Evolutionary conservation across 2,888 invertebrate genomes (phyloP), one percentile per base, ranked within the genome.

Genomic region (Dioctria linearis): DNA sequence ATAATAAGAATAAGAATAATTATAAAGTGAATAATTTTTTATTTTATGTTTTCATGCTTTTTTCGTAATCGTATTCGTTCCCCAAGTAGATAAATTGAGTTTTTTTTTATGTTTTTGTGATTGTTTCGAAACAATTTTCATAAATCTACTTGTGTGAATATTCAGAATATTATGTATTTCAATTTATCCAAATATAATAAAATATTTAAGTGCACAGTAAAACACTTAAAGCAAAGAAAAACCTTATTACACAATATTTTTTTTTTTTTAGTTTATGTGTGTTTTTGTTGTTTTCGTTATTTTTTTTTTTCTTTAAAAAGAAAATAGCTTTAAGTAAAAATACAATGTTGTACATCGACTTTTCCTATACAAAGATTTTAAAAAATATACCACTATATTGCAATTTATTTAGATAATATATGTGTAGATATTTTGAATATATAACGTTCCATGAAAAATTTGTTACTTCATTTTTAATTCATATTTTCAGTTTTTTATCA

Each of bases 291-390:
- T 57, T 8, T 63, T 25, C 2, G 2, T 25, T 65, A 11, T 69
- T 59, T 42, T 42, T 66, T 5, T 66, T 42, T 42, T 66, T 11
- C 1, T 40, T 66, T 42, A 43, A 3, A 6, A 51, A 43, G 11
- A 69, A 69, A 69, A 66, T 76, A 80, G 66, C 71, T 65, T 79
- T 76, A 81, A 66, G 66, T 78, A 63, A 76, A 80, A 78, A 82
- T 83, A 82, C 83, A 84, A 85, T 84, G 83, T 84, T 84, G 84
- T 84, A 84, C 84, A 85, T 84, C 84, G 84, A 84, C 84, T 78
- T 76, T 76, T 43, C 51, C 61, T 25, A 25, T 39, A 63, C 61
- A 76, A 76, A 65, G 51, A 11, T 49, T 25, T 25, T 13, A 80
- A 73, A 63, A 65, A 73, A 80, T 25, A 73, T 61, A 43, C 69